Base-by-base conservation (phyloP, 2,113 vertebrate species). In the Clarias macrocephalus region DNA sequence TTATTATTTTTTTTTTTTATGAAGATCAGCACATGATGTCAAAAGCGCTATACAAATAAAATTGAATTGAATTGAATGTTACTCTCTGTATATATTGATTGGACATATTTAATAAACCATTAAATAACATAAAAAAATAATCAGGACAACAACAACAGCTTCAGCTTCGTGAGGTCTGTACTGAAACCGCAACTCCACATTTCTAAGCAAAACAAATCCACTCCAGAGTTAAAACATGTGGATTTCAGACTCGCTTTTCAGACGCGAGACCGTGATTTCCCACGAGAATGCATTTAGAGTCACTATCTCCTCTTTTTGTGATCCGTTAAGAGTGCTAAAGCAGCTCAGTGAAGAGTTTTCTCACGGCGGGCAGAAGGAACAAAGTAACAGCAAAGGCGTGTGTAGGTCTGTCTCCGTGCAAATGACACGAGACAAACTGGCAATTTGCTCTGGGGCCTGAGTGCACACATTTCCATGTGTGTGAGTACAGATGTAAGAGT, bases 331-430 rank as follows among this genome's bases (percentile, higher is more conserved):
- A 66, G 60, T 80, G 60, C 10, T 25, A 52, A n/a, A 80, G 57
- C 60, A 60, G 28, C 37, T 30, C 82, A 28, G 25, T 13, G 23
- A 15, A 60, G 85, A 21, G 25, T 25, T 81, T 28, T 80, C 75
- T 77, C 62, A n/a, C 76, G 59, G 76, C 62, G 68, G 63, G 25
- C 10, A 37, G 23, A 52, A 60, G 73, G 48, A n/a, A 66, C 60
- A 33, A 48, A 60, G 30, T 81, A 84, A 89, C 76, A 80, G 83
- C 65, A 88, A 66, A 82, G 18, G 70, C 57, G 77, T 63, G 85
- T 73, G 83, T 65, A 25, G 42, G 82, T 66, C 75, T 80, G 63
- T n/a, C 37, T 84, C 30, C 1, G 52, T 82, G 85, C 18, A 30
- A 77, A 70, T 63, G 54, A 76, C 75, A 79, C 13, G 1, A 83